Base-by-base conservation (phyloP, 2,113 vertebrate genomes). In the Myiozetetes cayanensis region DNA sequence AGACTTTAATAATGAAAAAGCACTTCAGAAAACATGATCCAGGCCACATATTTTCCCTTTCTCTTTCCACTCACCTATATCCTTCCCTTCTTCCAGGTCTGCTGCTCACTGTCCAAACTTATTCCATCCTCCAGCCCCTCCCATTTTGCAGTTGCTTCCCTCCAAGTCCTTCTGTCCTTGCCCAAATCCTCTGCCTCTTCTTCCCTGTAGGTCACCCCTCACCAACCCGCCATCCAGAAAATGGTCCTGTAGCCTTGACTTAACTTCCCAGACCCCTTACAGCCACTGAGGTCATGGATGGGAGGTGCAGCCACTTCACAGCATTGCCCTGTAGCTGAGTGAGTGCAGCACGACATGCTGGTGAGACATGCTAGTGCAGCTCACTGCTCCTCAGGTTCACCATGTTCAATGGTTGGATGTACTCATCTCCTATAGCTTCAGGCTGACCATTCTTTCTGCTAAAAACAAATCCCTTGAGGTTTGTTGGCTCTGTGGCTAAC, bases 271-370 rank as follows among this genome's bases (percentile, higher is more conserved):
- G 59, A 31, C 4, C 7, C 5, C 9, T 37, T 9, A 46, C 4
- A 85, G 56, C 19, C 12, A n/a, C 31, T 14, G 53, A 82, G 20
- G 13, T 21, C 9, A 47, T 0, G 2, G 55, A 24, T 1, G 0
- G 71, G 10, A 33, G 10, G 20, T 1, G 1, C 9, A 23, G 75
- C 9, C 33, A 6, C 33, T 15, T 14, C 7, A 12, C 35, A 83
- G 66, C 12, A 15, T 53, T 76, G 44, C 10, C 10, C 28, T 10
- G 19, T 6, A 67, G 52, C 23, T 27, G 25, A 73, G 28, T 0
- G 5, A 85, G 37, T 0, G 3, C 52, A 61, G 39, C 0, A 0
- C 33, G 23, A 47, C 0, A 1, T 1, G 50, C 4, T 17, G 27
- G 68, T 2, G 4, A 49, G 17, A 72, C 0, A 0, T 4, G 53